A percentile compares a stretch with the other conserved stretches of the same genome.
These are phyloP conservation scores for Nyctibius grandis DNA, from an alignment of 2,797 vertebrate species.

Conservation along the genomic window DNA sequence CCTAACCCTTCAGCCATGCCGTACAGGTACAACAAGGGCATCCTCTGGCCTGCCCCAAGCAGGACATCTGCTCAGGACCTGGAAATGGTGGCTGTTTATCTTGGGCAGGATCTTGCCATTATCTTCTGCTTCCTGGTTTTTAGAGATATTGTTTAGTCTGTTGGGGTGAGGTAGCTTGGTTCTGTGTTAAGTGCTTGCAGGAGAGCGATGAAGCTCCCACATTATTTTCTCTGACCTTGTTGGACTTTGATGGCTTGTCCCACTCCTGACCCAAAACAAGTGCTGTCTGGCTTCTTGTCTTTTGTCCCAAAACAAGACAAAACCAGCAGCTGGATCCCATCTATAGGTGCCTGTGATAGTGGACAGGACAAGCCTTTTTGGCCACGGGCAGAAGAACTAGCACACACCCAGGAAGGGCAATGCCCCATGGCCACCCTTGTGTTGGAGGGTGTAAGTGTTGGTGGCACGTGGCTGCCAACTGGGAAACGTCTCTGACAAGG, in stretches of 20 bases:
- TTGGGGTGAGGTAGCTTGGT: neutral
- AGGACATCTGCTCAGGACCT: neutral
- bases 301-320: neutral
- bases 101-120: neutral
- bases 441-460: accelerated
- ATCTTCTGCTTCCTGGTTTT: neutral
- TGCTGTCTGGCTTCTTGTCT: neutral
- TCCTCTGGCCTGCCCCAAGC: neutral
- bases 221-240: neutral
- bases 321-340: neutral
- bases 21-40: conserved; percentile 79
- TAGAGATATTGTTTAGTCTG: neutral
- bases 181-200: neutral
- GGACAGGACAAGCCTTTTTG: neutral
- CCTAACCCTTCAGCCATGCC: conserved; percentile 74
- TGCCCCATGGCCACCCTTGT: neutral
- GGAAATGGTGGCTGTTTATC: neutral
- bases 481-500: neutral
- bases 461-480: neutral
- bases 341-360: neutral
- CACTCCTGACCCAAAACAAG: neutral
- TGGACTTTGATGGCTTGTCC: neutral
- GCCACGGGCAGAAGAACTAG: neutral
- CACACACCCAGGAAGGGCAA: neutral
- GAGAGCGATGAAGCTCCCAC: neutral